These are phyloP conservation scores for Eulemur albifrons DNA, from an alignment of 2,797 vertebrate genomes.

Conservation along the genomic window DNA sequence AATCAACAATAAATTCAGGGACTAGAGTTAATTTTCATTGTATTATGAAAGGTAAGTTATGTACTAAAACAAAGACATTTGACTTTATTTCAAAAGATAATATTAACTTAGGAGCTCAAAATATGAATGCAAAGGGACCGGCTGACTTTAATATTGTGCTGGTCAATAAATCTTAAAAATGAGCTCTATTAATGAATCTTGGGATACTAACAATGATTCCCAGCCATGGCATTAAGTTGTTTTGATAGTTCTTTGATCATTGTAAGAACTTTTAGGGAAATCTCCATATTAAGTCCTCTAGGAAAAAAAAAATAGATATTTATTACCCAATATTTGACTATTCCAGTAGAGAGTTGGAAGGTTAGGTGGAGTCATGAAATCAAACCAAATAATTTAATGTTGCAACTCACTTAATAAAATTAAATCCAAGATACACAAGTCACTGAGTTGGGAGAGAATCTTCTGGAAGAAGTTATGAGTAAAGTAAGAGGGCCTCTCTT, in stretches of 20 bases:
- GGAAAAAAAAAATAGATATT: not conserved
- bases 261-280: conserved; percentile 1
- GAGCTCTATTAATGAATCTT: not conserved
- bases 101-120: not conserved
- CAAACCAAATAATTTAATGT: conserved; percentile 22
- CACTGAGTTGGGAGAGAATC: not conserved
- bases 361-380: not conserved
- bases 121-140: not conserved
- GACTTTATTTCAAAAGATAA: conserved; percentile 12
- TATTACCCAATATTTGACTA: not conserved
- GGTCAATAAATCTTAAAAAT: not conserved
- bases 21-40: not conserved
- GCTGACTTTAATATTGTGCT: not conserved
- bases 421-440: conserved; percentile 25
- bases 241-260: not conserved
- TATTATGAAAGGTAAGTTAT: not conserved
- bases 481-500: conserved; percentile 2
- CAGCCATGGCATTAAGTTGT: not conserved
- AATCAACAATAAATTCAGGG: not conserved
- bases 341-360: not conserved
- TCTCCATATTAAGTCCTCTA: not conserved
- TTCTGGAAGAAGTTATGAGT: conserved; percentile 22
- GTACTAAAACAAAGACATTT: not conserved
- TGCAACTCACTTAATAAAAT: conserved; percentile 41
- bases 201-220: conserved; percentile 9